Evolutionary conservation across 37 sponge, comb jelly and placozoan species (phyloP), one percentile per base, ranked within the genome.

Genomic region (Bolinopsis microptera): DNA sequence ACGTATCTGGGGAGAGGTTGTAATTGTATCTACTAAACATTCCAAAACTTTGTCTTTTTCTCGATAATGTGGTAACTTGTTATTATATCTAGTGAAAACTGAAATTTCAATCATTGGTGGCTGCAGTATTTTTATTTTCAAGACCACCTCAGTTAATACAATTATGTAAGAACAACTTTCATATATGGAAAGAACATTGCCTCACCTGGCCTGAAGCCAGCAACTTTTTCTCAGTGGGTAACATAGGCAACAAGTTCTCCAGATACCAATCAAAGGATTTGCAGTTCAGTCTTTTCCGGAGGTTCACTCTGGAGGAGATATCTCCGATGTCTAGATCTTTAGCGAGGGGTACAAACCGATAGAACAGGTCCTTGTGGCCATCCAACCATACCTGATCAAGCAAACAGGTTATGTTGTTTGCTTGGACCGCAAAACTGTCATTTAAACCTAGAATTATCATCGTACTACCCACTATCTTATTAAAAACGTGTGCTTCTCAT

Each of bases 241-340:
- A 83, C 76, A 96, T 96, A 9, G 96, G 94, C 37, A 94, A 96
- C 18, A 98, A 94, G 72, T 95, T 96, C 35, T 94, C 94, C 83
- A 98, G 32, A 69, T 93, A 98, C 99, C 99, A 98, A 70, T 96
- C 39, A 88, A 98, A 98, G 2, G 96, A 94, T 80, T 98, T 97
- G 95, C 99, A 98, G 8, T 97, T 37, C 0, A 97, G 92, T 30
- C 92, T 93, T 69, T 96, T 61, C 69, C 96, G 37, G 88, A 98
- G 92, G 3, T 74, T 94, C 34, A 95, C 76, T 25, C 99, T 69
- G 0, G 95, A 94, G 24, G 95, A 93, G 31, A 96, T 95, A 35
- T 97, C 95, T 0, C 99, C 99, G 83, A 93, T 95, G 68, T 95
- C 93, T 9, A 95, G 27, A 28, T 86, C 92, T 68, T 48, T 69